These are phyloP conservation scores for Drosophila algonquin DNA, from an alignment of 2,888 invertebrate species.

Conservation along the genomic window DNA sequence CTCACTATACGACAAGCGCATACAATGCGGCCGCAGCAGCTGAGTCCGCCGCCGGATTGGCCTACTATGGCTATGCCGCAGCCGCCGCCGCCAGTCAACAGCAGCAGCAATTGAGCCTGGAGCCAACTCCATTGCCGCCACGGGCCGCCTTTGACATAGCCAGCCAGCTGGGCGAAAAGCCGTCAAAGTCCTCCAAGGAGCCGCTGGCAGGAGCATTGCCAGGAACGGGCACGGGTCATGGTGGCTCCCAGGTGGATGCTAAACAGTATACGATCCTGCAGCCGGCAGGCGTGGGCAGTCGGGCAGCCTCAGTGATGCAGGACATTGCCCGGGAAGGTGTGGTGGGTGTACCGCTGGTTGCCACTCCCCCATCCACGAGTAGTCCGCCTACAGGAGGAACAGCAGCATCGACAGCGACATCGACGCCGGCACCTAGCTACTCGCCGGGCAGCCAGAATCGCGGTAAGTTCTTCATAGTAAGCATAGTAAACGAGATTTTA, in stretches of 20 bases:
- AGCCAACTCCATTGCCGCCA: conserved; percentile 29
- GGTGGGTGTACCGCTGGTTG: conserved; percentile 85
- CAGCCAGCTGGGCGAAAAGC: conserved; percentile 47
- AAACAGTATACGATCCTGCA: conserved; percentile 95
- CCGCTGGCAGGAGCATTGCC: conserved; percentile 26
- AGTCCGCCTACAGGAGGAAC: conserved; percentile 14
- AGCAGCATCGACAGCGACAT: conserved; percentile 64
- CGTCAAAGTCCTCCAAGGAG: conserved; percentile 33
- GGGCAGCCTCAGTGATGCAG: conserved; percentile 92
- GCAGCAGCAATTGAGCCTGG: conserved; percentile 40
- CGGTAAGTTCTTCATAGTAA: conserved; percentile 86
- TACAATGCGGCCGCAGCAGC: conserved; percentile 72
- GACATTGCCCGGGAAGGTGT: conserved; percentile 89
- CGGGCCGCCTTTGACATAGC: conserved; percentile 55
- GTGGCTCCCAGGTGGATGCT: conserved; percentile 81
- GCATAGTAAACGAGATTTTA: conserved; percentile 20
- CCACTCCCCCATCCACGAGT: conserved; percentile 53
- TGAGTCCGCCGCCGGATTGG: conserved; percentile 51
- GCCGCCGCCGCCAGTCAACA: conserved; percentile 59
- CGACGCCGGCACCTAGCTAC: conserved; percentile 85
- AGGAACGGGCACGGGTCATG: conserved; percentile 1
- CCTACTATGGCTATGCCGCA: conserved; percentile 78
- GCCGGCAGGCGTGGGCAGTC: conserved; percentile 91
- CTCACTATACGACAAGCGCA: conserved; percentile 64
- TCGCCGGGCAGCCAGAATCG: conserved; percentile 91